Evolutionary conservation across 37 sponge, comb jelly and placozoan genomes (phyloP), one percentile per base, ranked within the genome.

Genomic region (Spongilla lacustris): DNA sequence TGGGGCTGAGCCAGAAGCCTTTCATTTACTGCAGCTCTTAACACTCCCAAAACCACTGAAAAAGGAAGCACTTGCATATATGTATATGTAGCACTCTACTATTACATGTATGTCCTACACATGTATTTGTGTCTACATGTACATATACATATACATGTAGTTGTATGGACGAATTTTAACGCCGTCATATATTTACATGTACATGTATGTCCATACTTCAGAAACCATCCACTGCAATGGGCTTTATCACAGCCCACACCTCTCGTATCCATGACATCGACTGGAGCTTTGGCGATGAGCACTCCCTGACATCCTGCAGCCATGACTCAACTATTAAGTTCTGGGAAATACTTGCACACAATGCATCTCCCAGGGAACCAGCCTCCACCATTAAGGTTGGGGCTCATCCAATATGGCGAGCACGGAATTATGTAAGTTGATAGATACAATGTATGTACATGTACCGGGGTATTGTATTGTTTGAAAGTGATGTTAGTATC

Each of bases 271-370:
- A 94, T 50, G 95, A 88, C 71, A 67, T 95, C 25, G 90, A 96
- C 75, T 94, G 93, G 89, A 87, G 89, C 73, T 84, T 89, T 72
- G 21, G 26, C 23, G 71, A 67, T 30, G 79, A 83, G 84, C 76
- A 75, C 58, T 32, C 74, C 35, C 84, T 94, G 34, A 89, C 91
- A 28, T 89, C 97, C 3, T 93, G 92, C 49, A 92, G 95, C 83
- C 97, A 96, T 32, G 97, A 96, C 67, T 78, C 86, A 67, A 85
- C 88, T 36, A 88, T 96, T 80, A 94, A 96, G 87, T 93, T 89
- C 83, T 89, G 89, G 93, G 86, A 89, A 67, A 75, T 68, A 35
- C 23, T 5, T 29, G 14, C 58, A 17, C 58, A 10, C 58, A 58
- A 58, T 17, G 34, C 75, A 34, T 75, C 81, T 29, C 76, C 88